Evolutionary conservation across 2,113 vertebrate genomes (phyloP).

Genomic region (Taxidea taxus): DNA sequence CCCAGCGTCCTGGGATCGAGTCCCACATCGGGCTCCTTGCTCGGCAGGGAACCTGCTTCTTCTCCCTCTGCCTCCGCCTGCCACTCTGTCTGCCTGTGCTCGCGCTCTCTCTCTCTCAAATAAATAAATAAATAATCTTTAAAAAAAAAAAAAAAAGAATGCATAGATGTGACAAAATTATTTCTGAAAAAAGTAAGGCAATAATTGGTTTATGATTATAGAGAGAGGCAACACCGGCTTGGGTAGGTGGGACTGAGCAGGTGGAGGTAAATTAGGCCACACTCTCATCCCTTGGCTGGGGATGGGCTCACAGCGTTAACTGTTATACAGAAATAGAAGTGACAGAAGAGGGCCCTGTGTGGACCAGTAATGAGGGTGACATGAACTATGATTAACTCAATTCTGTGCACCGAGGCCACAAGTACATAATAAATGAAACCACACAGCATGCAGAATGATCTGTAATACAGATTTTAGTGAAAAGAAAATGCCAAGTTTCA

Average conservation of each 20-base stretch:
- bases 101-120: no score
- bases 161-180: neutral
- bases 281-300: neutral
- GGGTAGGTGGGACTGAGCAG: no score
- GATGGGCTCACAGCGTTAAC: neutral
- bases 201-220: neutral
- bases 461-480: neutral
- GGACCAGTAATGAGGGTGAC: neutral
- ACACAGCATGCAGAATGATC: neutral
- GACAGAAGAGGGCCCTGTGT: neutral
- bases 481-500: neutral
- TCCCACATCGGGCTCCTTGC: no score
- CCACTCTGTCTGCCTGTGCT: no score
- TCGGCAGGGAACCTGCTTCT: no score
- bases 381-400: neutral
- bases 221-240: neutral
- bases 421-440: neutral
- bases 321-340: neutral
- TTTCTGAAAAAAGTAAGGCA: neutral
- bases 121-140: no score
- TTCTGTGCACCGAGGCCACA: neutral
- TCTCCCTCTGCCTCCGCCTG: no score
- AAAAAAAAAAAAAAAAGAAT: no score
- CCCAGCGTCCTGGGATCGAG: no score
- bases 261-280: neutral